These are phyloP conservation scores for Urocynchramus pylzowi DNA, from an alignment of 2,113 vertebrate species.

Conservation along the genomic window DNA sequence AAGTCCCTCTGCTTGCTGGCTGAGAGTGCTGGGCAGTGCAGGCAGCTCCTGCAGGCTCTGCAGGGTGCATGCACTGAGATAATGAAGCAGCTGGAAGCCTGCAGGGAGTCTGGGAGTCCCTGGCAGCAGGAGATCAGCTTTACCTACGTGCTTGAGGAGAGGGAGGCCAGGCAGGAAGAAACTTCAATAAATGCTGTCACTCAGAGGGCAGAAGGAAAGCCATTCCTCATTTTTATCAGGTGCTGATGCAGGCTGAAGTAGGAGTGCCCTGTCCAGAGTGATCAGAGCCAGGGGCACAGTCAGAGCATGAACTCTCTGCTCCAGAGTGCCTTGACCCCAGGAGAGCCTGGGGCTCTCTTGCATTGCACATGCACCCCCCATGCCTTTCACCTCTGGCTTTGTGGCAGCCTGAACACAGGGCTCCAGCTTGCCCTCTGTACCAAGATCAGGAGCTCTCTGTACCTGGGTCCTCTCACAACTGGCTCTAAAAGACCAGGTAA, in stretches of 20 bases:
- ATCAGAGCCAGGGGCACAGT: background rate
- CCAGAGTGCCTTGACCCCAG: background rate
- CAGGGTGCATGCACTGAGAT: too few species aligned
- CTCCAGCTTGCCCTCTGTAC: background rate
- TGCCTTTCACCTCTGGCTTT: background rate
- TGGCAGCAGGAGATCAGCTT: background rate
- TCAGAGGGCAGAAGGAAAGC: background rate
- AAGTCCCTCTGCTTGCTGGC: background rate
- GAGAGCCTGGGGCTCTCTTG: background rate
- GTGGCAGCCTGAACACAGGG: background rate
- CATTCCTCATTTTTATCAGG: background rate
- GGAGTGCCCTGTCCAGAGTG: background rate
- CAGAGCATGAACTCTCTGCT: background rate
- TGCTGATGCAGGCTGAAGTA: background rate
- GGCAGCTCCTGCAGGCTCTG: background rate
- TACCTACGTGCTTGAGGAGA: background rate
- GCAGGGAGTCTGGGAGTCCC: background rate
- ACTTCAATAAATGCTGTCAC: background rate
- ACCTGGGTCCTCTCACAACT: background rate
- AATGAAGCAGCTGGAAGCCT: background rate
- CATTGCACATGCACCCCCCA: background rate
- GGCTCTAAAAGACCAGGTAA: background rate
- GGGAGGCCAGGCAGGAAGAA: background rate
- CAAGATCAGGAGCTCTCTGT: background rate
- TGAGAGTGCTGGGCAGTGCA: background rate